phyloP scores from a whole-genome alignment of 2,113 vertebrate genomes.

The human region GRCh38 chr18:44881501-44882000 shows the following conservation, averaged over 20 bases:
- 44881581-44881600: conserved; percentile 81
- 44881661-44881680: conserved; percentile 55
- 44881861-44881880: not conserved
- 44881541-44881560: conserved; percentile 86
- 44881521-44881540: conserved; percentile 87
- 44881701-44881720: conserved; percentile 14
- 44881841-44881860: not conserved
- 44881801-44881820: conserved; percentile 58
- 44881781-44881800: conserved; percentile 11
- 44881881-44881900: conserved; percentile 18
- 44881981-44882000: conserved; percentile 37
- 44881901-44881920: not conserved
- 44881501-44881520: conserved; percentile 82
- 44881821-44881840: not conserved
- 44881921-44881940: conserved; percentile 36
- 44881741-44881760: not conserved
- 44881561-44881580: conserved; percentile 84
- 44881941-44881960: not conserved
- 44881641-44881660: conserved; percentile 77
- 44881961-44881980: conserved; percentile 50
- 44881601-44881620: conserved; percentile 76
- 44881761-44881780: not conserved
- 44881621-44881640: conserved; percentile 81
- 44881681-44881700: conserved; percentile 3
- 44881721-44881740: not conserved